Evolutionary conservation across 2,888 invertebrate species (phyloP), one percentile per base, ranked within the genome.

Genomic region (Ischnura elegans): DNA sequence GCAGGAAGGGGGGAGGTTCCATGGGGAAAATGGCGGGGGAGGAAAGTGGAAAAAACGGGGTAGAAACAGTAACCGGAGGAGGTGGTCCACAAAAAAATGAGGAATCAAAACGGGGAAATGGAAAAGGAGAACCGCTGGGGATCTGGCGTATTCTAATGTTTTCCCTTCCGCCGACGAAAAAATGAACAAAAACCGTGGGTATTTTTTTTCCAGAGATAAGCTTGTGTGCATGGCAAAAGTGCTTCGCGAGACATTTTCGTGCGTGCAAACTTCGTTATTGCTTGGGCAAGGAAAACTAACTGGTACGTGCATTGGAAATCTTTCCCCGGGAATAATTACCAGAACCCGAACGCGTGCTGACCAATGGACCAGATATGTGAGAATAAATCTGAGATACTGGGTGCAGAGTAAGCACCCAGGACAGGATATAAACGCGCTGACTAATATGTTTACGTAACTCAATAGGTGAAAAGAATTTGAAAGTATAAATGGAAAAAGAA

Each of bases 21-120:
- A 3, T 0, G 61, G 6, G 61, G 6, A n/a, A 61, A n/a, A n/a
- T 0, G n/a, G 0, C n/a, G 61, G 1, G 93, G 93, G 93, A 87
- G 1, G 93, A 93, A 93, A 87, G 93, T 76, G 94, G 93, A 94
- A 93, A 94, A 94, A 94, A 87, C 94, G 94, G 93, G 93, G 94
- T 94, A 94, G 94, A 93, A 94, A 94, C 95, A 84, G 87, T 90
- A 84, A 94, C 94, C 94, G 94, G 90, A 13, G 61, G 13, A 21
- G 55, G 42, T 25, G n/a, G 46, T n/a, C n/a, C n/a, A n/a, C n/a
- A 46, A 43, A 46, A 25, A 43, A 86, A 86, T 86, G 90, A 61
- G 90, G n/a, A 87, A 87, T 87, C 87, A 87, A 87, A 87, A 87
- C 51, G 61, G 43, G 90, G 43, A 90, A 90, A 43, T 42, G 86